These are phyloP conservation scores for Apodemia hepburni DNA, from an alignment of 2,888 invertebrate genomes.

Conservation along the genomic window DNA sequence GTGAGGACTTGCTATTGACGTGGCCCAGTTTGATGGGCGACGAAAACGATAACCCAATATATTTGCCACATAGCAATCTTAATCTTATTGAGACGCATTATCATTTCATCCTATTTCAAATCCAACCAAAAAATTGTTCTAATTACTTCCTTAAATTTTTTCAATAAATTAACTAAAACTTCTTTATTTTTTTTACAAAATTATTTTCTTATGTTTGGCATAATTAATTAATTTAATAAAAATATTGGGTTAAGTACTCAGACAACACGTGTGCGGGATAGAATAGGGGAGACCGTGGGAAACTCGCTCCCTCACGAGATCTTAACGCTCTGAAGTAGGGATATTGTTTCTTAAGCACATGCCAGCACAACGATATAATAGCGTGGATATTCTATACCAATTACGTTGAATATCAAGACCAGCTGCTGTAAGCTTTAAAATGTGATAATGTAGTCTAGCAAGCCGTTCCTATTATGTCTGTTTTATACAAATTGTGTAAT, in stretches of 20 bases:
- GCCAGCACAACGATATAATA: slow-evolving; percentile 45
- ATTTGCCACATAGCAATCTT: too few species aligned
- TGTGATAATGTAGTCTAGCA: not conserved
- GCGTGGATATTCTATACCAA: slow-evolving; percentile 39
- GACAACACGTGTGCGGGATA: slow-evolving; percentile 50
- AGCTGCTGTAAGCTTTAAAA: not conserved
- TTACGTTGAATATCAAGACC: slow-evolving; percentile 8
- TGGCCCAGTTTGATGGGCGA: too few species aligned
- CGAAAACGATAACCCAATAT: too few species aligned
- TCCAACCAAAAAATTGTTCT: too few species aligned
- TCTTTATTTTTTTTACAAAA: not conserved
- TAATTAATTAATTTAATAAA: slow-evolving; percentile 17
- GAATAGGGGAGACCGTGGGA: slow-evolving; percentile 58
- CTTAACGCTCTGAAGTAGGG: slow-evolving; percentile 43
- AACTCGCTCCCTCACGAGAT: slow-evolving; percentile 51
- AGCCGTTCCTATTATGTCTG: not conserved
- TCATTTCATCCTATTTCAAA: too few species aligned
- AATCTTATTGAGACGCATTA: too few species aligned
- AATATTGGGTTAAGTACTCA: slow-evolving; percentile 16
- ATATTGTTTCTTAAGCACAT: slow-evolving; percentile 78
- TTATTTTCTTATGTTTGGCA: not conserved
- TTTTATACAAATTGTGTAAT: not conserved
- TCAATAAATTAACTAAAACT: too few species aligned
- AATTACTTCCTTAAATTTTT: too few species aligned
- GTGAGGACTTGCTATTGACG: too few species aligned